Base-by-base conservation (phyloP, 2,113 vertebrate species). In the Tonatia bakeri region DNA sequence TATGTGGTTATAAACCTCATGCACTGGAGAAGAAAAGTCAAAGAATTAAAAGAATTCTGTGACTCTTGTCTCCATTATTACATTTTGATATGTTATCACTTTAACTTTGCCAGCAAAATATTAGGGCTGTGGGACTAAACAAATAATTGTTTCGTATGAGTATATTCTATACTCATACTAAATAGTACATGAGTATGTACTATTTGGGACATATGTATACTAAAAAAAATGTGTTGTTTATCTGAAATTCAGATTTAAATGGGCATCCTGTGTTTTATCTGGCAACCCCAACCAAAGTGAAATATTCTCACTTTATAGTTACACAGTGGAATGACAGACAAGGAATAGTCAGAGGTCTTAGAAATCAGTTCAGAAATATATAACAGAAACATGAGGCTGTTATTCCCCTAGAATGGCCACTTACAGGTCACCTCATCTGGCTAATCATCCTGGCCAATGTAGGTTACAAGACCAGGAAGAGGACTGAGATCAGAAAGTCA, bases 31-130 rank as follows among this genome's bases (percentile, higher is more conserved):
- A 91, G 31, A 75, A 93, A 94, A 93, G 20, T n/a, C 11, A 76
- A 91, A 93, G 5, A 47, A 76, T 70, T 91, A 50, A 94, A 91
- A 95, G 24, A 94, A 65, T 93, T 64, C 22, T 91, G 33, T 82
- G 45, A 43, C 24, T 80, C 59, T 72, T 38, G 0, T 73, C 15
- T 89, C 22, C 45, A 59, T 47, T 59, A 14, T 91, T 76, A 43
- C 3, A 56, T 14, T 94, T 16, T 69, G 36, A 67, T 65, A 81
- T 28, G 5, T 52, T 83, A 59, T 79, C 86, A 82, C 9, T 92
- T 95, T 76, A 90, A 33, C 14, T 43, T 45, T 64, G 12, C 14
- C 22, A 94, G 69, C 19, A 94, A 96, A 95, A 92, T 85, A 90
- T 70, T 76, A 94, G 45, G 38, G 20, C 24, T 73, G 7, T 52